These are phyloP conservation scores for Ephialtes manifestator DNA, from an alignment of 2,888 invertebrate species.

Conservation along the genomic window DNA sequence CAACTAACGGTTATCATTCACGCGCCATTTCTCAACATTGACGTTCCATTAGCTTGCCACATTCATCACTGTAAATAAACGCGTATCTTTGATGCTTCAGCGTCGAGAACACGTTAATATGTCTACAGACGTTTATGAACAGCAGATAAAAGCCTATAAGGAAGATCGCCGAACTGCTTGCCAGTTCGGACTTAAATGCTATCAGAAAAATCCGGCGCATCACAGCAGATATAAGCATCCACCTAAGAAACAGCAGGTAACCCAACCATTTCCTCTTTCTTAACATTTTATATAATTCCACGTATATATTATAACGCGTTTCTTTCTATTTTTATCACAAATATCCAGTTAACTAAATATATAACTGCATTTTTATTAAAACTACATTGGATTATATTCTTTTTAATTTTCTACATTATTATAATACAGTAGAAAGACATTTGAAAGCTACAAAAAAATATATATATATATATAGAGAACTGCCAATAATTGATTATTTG, in stretches of 20 bases:
- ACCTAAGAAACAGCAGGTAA: conserved; percentile 81
- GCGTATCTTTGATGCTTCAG: conserved; percentile 6
- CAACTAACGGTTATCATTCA: background rate
- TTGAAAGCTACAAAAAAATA: no score
- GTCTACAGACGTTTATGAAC: conserved; percentile 57
- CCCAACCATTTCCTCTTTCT: background rate
- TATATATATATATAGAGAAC: background rate
- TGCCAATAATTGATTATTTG: background rate
- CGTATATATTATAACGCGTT: background rate
- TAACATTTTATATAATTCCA: background rate
- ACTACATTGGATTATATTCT: no score
- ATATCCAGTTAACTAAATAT: background rate
- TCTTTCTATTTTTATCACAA: background rate
- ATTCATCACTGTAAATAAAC: background rate
- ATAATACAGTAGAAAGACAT: no score
- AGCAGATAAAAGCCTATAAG: conserved; percentile 70
- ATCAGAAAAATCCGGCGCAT: conserved; percentile 93
- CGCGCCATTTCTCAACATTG: background rate
- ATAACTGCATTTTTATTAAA: background rate
- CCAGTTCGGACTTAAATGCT: conserved; percentile 93
- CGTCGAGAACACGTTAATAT: conserved; percentile 25
- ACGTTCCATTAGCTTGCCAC: background rate
- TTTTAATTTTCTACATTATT: no score
- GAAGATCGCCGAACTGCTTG: conserved; percentile 88
- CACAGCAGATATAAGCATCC: conserved; percentile 92